Percentiles rank a stretch among this genome's conserved stretches.
Evolutionary conservation across 2,888 invertebrate genomes (phyloP).

Genomic region (Digitonthophagus gazella): DNA sequence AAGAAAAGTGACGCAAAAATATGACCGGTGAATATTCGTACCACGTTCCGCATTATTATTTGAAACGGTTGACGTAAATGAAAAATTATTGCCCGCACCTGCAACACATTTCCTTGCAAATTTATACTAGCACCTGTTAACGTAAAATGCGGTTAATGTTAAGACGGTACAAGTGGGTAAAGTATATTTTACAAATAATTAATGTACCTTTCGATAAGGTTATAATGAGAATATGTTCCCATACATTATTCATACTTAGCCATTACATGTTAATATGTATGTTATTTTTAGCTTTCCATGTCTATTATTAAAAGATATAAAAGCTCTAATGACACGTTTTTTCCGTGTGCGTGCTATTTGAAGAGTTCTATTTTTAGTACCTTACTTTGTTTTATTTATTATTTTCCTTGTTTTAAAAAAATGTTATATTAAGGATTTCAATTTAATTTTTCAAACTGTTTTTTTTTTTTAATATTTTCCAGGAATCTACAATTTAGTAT

Average conservation of each 20-base stretch:
- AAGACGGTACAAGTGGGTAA: not conserved
- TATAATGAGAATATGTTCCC: not conserved
- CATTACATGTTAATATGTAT: not conserved
- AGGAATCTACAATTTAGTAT: too few relatives aligned
- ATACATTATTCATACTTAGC: not conserved
- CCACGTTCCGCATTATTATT: not conserved
- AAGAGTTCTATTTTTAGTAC: not conserved
- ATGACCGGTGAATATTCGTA: not conserved
- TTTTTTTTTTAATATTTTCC: too few relatives aligned
- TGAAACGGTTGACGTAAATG: not conserved
- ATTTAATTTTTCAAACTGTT: too few relatives aligned
- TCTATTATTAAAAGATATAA: not conserved
- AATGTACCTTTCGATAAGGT: not conserved
- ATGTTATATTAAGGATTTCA: too few relatives aligned
- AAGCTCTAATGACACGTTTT: not conserved
- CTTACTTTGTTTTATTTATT: not conserved
- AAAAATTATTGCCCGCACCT: not conserved
- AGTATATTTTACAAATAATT: not conserved
- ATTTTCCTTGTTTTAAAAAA: too few relatives aligned
- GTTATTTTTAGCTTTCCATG: not conserved
- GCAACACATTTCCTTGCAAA: not conserved
- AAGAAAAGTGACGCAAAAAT: not conserved
- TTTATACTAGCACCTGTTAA: not conserved
- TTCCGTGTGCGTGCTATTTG: not conserved
- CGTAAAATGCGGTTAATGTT: not conserved